Base-by-base conservation (phyloP, 2,113 vertebrate genomes). In the Cheirogaleus medius region DNA sequence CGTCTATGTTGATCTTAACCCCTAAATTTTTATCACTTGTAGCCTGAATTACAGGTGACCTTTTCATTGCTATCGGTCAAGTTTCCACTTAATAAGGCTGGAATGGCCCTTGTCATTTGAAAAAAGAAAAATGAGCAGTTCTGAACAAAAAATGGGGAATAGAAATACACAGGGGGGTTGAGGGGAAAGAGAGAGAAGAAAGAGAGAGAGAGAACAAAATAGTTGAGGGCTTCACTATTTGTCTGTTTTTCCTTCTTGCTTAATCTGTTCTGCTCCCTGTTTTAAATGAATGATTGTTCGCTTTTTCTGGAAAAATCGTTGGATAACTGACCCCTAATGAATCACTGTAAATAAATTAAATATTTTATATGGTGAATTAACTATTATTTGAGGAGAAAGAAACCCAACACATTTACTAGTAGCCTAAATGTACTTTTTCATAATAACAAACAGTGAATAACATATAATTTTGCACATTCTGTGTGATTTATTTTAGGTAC, bases 1-100 rank as follows among this genome's bases (percentile, higher is more conserved):
- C 91, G 13, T 20, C 58, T 52, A 68, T 97, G 95, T 89, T 29
- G 95, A 77, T 97, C 47, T 95, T 97, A 97, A 95, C 68, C 44
- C 56, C 94, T 98, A 73, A 96, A 87, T 82, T 97, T 97, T 98
- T 88, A 95, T 98, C 69, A 49, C 90, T 83, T 98, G 47, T 97
- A 92, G 91, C 96, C n/a, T 98, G 92, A 97, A 96, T 97, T 96
- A 94, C 85, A 94, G 60, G 44, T 97, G 90, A 95, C 58, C 89
- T 96, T 97, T 95, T 42, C 92, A 94, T 56, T 95, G 94, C 81
- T 97, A 52, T 87, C 4, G 29, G 47, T 66, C 15, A 94, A 9
- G n/a, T 94, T 87, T 98, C 87, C 34, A 63, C 8, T 96, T 94
- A 78, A 77, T 96, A 34, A 87, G 63, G 66, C 44, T 96, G 18